These are phyloP conservation scores for Ptychochromis oligacanthus DNA, from an alignment of 2,113 vertebrate genomes.

Conservation along the genomic window DNA sequence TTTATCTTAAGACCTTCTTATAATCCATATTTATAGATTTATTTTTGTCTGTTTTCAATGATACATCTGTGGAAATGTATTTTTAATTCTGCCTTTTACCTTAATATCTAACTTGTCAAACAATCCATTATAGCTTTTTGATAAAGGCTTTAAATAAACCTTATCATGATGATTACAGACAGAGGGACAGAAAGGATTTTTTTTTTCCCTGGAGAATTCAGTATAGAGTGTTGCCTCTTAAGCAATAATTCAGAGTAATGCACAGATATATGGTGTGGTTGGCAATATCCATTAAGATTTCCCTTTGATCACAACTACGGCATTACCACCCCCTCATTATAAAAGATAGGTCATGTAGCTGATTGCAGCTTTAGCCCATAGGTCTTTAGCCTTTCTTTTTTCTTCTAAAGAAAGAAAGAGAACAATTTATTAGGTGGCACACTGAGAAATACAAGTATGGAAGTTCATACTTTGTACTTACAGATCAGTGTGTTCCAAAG, in stretches of 20 bases:
- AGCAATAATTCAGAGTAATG: background rate
- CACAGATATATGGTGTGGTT: background rate
- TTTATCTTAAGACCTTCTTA: background rate
- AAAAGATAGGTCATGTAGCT: slow-evolving; percentile 17
- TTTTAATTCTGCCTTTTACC: background rate
- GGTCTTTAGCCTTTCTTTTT: background rate
- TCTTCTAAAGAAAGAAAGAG: background rate
- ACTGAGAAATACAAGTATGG: background rate
- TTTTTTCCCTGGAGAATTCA: background rate
- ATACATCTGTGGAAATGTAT: background rate
- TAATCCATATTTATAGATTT: background rate
- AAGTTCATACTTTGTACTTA: background rate
- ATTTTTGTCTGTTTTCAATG: background rate
- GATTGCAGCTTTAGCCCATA: background rate
- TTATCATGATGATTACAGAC: background rate
- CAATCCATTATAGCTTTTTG: background rate
- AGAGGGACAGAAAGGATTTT: background rate
- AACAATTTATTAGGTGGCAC: background rate
- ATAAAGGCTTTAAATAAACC: background rate
- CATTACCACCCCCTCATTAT: slow-evolving; percentile 19
- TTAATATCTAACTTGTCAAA: background rate
- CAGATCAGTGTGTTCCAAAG: background rate
- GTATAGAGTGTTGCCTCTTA: background rate
- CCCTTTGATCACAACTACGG: slow-evolving; percentile 9
- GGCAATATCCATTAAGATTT: slow-evolving; percentile 3